phyloP scores from a whole-genome alignment of 1,140 invertebrate species.

The Pristionchus pacificus region DNA sequence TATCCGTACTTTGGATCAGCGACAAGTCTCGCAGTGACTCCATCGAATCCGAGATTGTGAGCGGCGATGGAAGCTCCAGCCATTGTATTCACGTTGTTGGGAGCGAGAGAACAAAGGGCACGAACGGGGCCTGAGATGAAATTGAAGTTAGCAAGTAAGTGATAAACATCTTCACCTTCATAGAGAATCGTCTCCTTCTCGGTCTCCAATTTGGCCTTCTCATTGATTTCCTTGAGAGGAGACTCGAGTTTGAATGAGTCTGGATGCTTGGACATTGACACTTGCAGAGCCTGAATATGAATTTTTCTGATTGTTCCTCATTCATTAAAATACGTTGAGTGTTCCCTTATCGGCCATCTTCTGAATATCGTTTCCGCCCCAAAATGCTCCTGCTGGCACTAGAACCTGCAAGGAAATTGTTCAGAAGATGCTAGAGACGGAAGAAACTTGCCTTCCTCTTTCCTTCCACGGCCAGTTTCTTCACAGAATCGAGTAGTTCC shows the following conservation, averaged over 20 bases:
- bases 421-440: too few relatives aligned
- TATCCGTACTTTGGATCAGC: conserved; percentile 63
- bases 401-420: conserved; percentile 54
- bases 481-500: conserved; percentile 53
- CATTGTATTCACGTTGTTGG: conserved; percentile 66
- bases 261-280: conserved; percentile 68
- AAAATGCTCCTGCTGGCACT: conserved; percentile 66
- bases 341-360: conserved; percentile 65
- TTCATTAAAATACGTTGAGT: conserved; percentile 59
- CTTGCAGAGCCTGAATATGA: conserved; percentile 60
- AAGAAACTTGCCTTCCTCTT: conserved; percentile 50
- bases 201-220: conserved; percentile 53
- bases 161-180: too few relatives aligned
- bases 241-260: conserved; percentile 62
- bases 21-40: conserved; percentile 62
- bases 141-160: background rate
- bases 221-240: conserved; percentile 60
- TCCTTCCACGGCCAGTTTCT: conserved; percentile 47
- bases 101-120: conserved; percentile 64
- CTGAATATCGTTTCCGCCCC: conserved; percentile 67
- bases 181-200: conserved; percentile 60
- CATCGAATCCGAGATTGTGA: conserved; percentile 66
- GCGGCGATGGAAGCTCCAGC: conserved; percentile 63
- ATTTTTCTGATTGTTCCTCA: background rate
- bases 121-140: conserved; percentile 61